These are phyloP conservation scores for Apodemus speciosus DNA, from an alignment of 2,113 vertebrate genomes.

Conservation along the genomic window DNA sequence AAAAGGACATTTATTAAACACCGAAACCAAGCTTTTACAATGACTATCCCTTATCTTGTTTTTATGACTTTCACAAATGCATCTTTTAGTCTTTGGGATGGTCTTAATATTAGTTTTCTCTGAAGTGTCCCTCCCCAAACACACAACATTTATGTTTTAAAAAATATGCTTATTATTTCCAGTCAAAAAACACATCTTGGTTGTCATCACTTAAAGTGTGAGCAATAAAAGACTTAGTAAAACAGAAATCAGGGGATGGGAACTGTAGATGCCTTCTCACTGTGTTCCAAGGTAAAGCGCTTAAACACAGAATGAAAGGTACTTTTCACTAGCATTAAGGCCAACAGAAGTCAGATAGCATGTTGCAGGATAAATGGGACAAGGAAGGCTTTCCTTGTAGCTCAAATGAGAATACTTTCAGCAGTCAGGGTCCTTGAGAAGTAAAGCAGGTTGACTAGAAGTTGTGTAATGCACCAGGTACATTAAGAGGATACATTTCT, in stretches of 20 bases:
- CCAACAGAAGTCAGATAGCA: background rate
- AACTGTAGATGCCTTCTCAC: background rate
- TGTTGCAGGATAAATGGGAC: background rate
- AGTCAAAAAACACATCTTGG: background rate
- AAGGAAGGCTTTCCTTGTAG: no score
- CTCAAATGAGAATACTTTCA: background rate
- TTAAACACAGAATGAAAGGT: background rate
- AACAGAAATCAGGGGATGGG: background rate
- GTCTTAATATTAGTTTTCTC: background rate
- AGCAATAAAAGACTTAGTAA: background rate
- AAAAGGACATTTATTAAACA: background rate
- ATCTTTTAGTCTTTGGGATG: background rate
- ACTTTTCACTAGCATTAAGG: background rate
- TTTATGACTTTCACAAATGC: fast-evolving
- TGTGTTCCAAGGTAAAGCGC: background rate
- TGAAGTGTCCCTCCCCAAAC: background rate
- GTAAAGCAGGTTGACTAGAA: background rate
- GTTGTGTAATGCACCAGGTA: no score
- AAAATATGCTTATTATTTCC: background rate
- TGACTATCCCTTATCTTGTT: background rate
- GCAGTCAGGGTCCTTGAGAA: no score
- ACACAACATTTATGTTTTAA: background rate
- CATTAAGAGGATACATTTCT: background rate
- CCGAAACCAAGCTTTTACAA: background rate
- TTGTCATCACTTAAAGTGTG: background rate